A percentile compares a stretch with the other conserved stretches of the same genome.
Conservation (phyloP, 2,797 vertebrate species). For the Erpetoichthys calabaricus region DNA sequence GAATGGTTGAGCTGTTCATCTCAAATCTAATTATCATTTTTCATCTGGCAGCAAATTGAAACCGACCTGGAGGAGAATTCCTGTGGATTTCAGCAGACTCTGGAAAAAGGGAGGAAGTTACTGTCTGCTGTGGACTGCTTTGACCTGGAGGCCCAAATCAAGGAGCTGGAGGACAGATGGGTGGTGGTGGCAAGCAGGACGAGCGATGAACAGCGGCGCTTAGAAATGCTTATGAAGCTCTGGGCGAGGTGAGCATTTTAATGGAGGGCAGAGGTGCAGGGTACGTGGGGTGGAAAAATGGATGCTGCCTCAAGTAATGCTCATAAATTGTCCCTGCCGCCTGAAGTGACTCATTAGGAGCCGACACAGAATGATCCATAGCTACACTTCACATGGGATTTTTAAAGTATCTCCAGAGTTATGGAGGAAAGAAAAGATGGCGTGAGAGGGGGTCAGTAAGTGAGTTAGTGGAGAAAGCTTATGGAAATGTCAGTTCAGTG, state of each 20-base stretch:
- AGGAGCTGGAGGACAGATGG: conserved; percentile 51
- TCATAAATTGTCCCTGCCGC: no score
- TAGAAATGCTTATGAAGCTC: conserved; percentile 43
- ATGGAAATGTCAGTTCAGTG: no score
- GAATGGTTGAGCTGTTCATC: no score
- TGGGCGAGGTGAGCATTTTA: conserved; percentile 38
- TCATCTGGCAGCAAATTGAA: conserved; percentile 45
- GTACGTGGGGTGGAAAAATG: no score
- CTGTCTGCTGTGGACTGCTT: conserved; percentile 32
- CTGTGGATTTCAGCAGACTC: conserved; percentile 39
- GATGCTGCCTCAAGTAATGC: no score
- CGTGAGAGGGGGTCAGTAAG: no score
- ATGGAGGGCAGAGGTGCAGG: neutral
- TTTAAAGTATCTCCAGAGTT: no score
- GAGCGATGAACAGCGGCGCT: conserved; percentile 34
- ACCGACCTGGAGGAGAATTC: conserved; percentile 41
- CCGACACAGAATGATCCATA: no score
- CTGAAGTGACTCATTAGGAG: no score
- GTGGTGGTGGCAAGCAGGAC: conserved; percentile 40
- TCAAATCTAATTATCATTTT: conserved; percentile 4
- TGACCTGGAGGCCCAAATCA: conserved; percentile 39
- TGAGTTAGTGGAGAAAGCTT: no score
- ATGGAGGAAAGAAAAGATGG: no score
- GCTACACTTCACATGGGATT: no score
- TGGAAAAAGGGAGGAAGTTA: conserved; percentile 54